phyloP scores from a whole-genome alignment of 37 sponge, comb jelly and placozoan species.

The Ianthella basta region DNA sequence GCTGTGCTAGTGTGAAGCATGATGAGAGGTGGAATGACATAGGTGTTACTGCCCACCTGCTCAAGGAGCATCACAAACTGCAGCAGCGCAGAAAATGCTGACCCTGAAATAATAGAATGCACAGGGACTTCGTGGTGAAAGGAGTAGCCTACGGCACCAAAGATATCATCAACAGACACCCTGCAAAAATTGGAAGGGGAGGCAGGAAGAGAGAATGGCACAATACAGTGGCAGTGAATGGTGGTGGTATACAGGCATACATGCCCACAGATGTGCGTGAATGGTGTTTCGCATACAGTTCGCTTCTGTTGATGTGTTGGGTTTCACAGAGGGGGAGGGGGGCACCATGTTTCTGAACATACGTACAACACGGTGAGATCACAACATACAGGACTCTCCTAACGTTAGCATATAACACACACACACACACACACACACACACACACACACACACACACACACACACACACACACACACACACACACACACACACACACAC shows the following conservation, averaged over 20 bases:
- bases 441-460: slow-evolving; percentile 22
- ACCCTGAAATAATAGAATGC: slow-evolving; percentile 50
- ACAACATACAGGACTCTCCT: too few relatives aligned
- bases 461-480: slow-evolving; percentile 36
- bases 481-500: slow-evolving; percentile 34
- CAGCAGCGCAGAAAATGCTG: slow-evolving; percentile 51
- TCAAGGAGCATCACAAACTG: slow-evolving; percentile 60
- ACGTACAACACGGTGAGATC: too few relatives aligned
- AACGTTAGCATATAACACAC: slow-evolving; percentile 5
- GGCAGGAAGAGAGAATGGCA: not conserved
- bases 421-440: slow-evolving; percentile 32
- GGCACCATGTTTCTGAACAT: too few relatives aligned
- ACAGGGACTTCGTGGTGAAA: slow-evolving; percentile 59
- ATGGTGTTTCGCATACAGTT: not conserved
- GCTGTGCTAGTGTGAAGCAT: too few relatives aligned
- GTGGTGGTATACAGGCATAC: not conserved
- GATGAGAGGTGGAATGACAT: not conserved
- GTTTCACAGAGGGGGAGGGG: too few relatives aligned
- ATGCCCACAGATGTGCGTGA: not conserved
- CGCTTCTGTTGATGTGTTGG: too few relatives aligned
- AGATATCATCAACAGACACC: slow-evolving; percentile 45
- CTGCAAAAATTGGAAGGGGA: slow-evolving; percentile 11
- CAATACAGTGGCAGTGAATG: too few relatives aligned
- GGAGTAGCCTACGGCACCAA: slow-evolving; percentile 61
- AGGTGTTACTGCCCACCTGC: slow-evolving; percentile 29